Base-by-base conservation (phyloP, 2,888 invertebrate genomes). In the Salticus scenicus region DNA sequence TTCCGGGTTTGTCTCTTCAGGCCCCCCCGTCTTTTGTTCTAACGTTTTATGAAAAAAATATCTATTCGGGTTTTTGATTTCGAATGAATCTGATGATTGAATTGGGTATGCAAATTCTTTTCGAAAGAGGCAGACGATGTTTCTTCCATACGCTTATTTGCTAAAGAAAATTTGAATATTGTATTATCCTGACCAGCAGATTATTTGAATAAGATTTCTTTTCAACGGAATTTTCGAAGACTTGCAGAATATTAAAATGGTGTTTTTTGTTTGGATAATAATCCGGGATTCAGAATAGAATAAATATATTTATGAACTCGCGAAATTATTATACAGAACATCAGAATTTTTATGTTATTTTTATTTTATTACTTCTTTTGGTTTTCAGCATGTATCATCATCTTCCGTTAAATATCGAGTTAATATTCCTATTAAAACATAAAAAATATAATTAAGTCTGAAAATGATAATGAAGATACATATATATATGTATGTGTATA, bases 51-150 rank as follows among this genome's bases (percentile, higher is more conserved):
- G 4, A 37, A 37, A 7, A 57, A 57, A 57, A 57, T 10, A 57
- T 1, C 5, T n/a, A 57, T 57, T 57, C 57, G 24, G 17, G 24
- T 57, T 57, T 57, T 57, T 24, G 57, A 57, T 57, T 57, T 57
- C 57, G 57, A 57, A 57, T 24, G 24, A 57, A 57, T 57, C 24
- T 57, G 57, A 57, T 57, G 57, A 57, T 57, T 57, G 57, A 57
- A 57, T 57, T 57, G 20, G 4, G 57, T 24, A 57, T 57, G 57
- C 57, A 24, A 17, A 57, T 57, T 57, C n/a, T 57, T 2, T 57
- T 8, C 2, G 24, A 24, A 57, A 12, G 57, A 8, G 20, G 20
- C 24, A 12, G 57, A 7, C 24, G 12, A 24, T 24, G 24, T 57
- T 57, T 24, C 17, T 24, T 57, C 14, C 57, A 57, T 57, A 57